Evolutionary conservation across 2,113 vertebrate genomes (phyloP), one percentile per base, ranked within the genome.

Genomic region (Dermatemys mawii): DNA sequence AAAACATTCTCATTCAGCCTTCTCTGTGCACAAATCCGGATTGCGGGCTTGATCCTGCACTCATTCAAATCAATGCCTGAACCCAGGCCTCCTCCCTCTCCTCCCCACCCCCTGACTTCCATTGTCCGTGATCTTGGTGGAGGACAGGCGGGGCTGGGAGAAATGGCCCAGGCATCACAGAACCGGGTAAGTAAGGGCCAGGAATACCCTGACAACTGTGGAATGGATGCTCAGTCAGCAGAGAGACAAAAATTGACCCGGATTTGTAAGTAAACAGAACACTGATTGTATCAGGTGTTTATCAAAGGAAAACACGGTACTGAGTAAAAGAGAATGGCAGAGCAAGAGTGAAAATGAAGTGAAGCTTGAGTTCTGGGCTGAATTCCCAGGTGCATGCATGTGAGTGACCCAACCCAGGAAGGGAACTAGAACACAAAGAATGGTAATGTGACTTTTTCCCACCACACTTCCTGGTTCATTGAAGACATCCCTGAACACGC

Each of bases 41-140:
- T 5, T 53, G 53, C 44, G 27, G 0, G 0, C 83, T 88, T 41
- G 51, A 8, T 88, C 57, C 70, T 75, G 55, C 46, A 38, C 63
- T 26, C 63, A 46, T 16, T 80, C 49, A 78, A 48, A 51, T 1
- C 19, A 54, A 82, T 70, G 53, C 26, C 90, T 0, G 0, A 78
- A 75, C 53, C 41, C 53, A n/a, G n/a, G n/a, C n/a, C n/a, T n/a
- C n/a, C n/a, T n/a, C n/a, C n/a, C n/a, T n/a, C n/a, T n/a, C n/a
- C n/a, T n/a, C n/a, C 19, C 76, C 38, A 35, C 78, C 2, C 2
- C 0, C 22, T 63, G 70, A 54, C 53, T 76, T 81, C 83, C 76
- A 26, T 24, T 0, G 78, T 70, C 82, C 63, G 90, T 29, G 73
- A 35, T 44, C 0, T 0, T 14, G 50, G 32, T 3, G 2, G 73